Percentiles rank a stretch among this genome's conserved stretches.
These are phyloP conservation scores for Synanthedon myopaeformis DNA, from an alignment of 2,888 invertebrate genomes.

Conservation along the genomic window DNA sequence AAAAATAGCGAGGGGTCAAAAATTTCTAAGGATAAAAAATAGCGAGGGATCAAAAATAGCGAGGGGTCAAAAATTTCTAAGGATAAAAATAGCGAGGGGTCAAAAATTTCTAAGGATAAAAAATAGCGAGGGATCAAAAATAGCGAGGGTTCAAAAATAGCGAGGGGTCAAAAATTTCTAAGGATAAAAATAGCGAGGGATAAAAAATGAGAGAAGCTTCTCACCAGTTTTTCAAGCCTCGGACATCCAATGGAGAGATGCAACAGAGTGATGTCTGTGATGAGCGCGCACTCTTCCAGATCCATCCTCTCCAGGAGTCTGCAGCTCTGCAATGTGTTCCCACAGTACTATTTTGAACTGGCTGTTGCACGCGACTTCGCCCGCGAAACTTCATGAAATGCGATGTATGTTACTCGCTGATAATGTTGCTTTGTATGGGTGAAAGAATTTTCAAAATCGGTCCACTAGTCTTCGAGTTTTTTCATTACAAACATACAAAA, in stretches of 20 bases:
- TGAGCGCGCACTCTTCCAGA: constrained; percentile 96
- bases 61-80: too few relatives aligned
- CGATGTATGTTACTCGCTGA: too few relatives aligned
- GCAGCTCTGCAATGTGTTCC: constrained; percentile 78
- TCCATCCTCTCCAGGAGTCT: constrained; percentile 96
- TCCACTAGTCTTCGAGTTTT: too few relatives aligned
- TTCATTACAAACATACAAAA: neutral
- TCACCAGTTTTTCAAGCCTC: constrained; percentile 92
- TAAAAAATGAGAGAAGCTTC: constrained; percentile 13
- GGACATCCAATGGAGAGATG: constrained; percentile 97
- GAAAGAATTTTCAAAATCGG: too few relatives aligned
- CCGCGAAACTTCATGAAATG: too few relatives aligned
- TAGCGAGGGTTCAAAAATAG: neutral
- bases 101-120: neutral
- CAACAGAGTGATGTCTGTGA: constrained; percentile 94
- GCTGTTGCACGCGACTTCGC: too few relatives aligned
- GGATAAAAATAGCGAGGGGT: too few relatives aligned
- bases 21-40: too few relatives aligned
- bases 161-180: neutral
- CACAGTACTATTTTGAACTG: neutral
- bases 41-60: too few relatives aligned
- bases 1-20: too few relatives aligned
- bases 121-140: neutral
- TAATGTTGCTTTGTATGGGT: too few relatives aligned
- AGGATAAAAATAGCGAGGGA: constrained; percentile 6